These are phyloP conservation scores for Rosalia funebris DNA, from an alignment of 2,888 invertebrate genomes.

Conservation along the genomic window DNA sequence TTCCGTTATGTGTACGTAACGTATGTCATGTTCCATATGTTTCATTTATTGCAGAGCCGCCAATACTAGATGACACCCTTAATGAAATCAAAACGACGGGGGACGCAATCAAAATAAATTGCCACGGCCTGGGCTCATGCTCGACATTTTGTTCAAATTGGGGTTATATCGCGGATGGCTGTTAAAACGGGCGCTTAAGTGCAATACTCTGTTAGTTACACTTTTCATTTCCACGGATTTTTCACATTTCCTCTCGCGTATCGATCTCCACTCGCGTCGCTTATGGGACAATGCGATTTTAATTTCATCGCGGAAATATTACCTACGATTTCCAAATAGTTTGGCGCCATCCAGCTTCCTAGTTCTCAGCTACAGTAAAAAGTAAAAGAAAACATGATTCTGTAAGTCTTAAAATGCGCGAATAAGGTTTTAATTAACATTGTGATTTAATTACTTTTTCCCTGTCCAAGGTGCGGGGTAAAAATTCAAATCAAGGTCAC, in stretches of 20 bases:
- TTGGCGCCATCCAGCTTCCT: too few species aligned
- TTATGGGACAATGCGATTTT: slow-evolving; percentile 13
- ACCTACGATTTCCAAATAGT: background rate
- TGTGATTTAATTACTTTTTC: too few species aligned
- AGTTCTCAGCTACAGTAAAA: too few species aligned
- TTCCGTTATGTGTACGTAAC: slow-evolving; percentile 52
- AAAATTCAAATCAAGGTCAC: too few species aligned
- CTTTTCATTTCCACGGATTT: slow-evolving; percentile 47
- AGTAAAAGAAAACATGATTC: too few species aligned
- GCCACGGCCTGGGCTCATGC: slow-evolving; percentile 42
- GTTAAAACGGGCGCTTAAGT: slow-evolving; percentile 49
- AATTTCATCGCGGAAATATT: slow-evolving; percentile 8
- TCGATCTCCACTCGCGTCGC: slow-evolving; percentile 9
- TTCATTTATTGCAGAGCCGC: slow-evolving; percentile 54
- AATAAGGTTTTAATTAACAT: too few species aligned
- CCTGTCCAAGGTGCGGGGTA: too few species aligned
- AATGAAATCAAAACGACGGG: slow-evolving; percentile 62
- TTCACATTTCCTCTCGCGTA: slow-evolving; percentile 33
- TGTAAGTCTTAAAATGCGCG: too few species aligned
- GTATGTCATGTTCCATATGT: slow-evolving; percentile 57
- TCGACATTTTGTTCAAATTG: slow-evolving; percentile 55
- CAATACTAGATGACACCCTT: slow-evolving; percentile 59
- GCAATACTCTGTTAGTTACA: slow-evolving; percentile 51
- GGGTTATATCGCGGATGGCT: slow-evolving; percentile 51
- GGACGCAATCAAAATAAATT: slow-evolving; percentile 43